Evolutionary conservation across 2,888 invertebrate genomes (phyloP), one percentile per base, ranked within the genome.

Genomic region (Drosophila birchii): DNA sequence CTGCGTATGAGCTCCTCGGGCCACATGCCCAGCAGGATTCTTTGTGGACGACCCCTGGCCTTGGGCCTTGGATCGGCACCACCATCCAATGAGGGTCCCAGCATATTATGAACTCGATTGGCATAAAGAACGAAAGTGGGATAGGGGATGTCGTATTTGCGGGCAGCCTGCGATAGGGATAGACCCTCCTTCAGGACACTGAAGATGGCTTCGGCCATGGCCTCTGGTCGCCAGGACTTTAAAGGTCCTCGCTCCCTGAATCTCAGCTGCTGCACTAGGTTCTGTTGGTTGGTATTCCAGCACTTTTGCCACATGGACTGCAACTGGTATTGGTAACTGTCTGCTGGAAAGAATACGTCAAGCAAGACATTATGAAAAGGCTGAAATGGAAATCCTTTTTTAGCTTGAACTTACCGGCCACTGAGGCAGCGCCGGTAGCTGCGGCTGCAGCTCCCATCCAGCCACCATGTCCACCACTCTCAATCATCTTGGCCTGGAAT

Each of bases 231-330:
- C 98, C 98, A 98, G 62, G 97, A 97, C 93, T 98, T 98, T 81
- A 98, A 94, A 0, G 98, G 98, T 11, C 98, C 98, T 66, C 98
- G 95, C 93, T 98, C 98, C 67, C 98, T 95, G 94, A 98, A 97
- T 88, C 97, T 95, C 90, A 98, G 93, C 93, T 97, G 97, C 93
- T 97, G 97, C 71, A 92, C 97, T 72, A 97, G 96, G 92, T 97
- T 94, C 90, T 96, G 96, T 93, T 97, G 97, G 93, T 97, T 97
- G 80, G 97, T 97, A 93, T 97, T 97, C 97, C 97, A 98, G 93
- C 97, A 97, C 93, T 97, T 97, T 93, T 98, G 97, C 98, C 98
- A 98, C 96, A 97, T 97, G 75, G 97, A 97, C 93, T 98, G 98
- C 92, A 98, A 94, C 93, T 98, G 97, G 93, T 97, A 97, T 93